Base-by-base conservation (phyloP, 2,888 invertebrate species). In the Limnephilus auricula region DNA sequence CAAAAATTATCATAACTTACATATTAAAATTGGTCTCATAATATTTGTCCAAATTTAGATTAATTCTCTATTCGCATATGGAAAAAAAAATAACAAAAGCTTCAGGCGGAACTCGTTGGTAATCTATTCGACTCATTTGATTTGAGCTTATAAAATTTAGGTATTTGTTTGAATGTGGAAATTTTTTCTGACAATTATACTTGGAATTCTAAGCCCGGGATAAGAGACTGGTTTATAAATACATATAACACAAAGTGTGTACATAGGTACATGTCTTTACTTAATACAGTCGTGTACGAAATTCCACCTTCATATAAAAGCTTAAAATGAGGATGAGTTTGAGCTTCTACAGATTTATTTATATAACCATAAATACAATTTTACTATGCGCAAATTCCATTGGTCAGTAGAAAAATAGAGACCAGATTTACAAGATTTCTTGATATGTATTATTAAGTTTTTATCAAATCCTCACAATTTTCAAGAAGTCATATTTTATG, bases 81-180 rank as follows among this genome's bases (percentile, higher is more conserved):
- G 5, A 65, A n/a, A 5, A 65, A 25, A 65, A 25, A 18, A 65
- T 18, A 18, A 65, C 5, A 6, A 65, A 4, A 65, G 50, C 50
- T 18, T 18, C 4, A 18, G 4, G 15, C 15, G 13, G 50, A 50
- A 50, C 50, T 18, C 4, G 50, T 50, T 50, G 13, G 80, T 80
- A 30, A 31, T 80, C 31, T 80, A 31, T 80, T 30, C 31, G 80
- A 13, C 80, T 80, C 80, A 80, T 80, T 80, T 32, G 32, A 37
- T 83, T 83, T 83, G 18, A 83, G 18, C 37, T 83, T 34, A 25
- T 18, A 83, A 34, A 0, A 40, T 12, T 10, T 12, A 84, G 2
- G 34, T 84, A 84, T 84, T 25, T n/a, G 10, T 84, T 84, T 84
- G 12, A 84, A 84, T 84, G 37, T 34, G 5, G 37, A 9, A 83